A percentile compares a stretch with the other conserved stretches of the same genome.
Evolutionary conservation across 2,797 vertebrate genomes (phyloP).

Genomic region (Pseudochromis fuscus): DNA sequence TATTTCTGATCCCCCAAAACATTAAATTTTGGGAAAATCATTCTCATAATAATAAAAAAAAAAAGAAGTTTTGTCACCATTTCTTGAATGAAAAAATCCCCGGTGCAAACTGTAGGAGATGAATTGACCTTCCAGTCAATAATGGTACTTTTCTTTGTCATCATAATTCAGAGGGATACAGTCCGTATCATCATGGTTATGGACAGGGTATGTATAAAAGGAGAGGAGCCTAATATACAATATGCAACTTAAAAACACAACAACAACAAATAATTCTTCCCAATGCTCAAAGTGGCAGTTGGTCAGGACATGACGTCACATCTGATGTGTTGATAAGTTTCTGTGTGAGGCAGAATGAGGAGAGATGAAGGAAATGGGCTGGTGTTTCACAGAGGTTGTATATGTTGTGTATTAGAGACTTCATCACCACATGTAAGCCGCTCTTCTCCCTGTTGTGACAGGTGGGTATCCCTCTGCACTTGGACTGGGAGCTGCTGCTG

Average conservation of each 20-base stretch:
- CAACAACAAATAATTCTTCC: conserved; percentile 41
- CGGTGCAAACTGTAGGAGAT: conserved; percentile 3
- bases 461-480: conserved; percentile 70
- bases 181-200: conserved; percentile 63
- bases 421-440: conserved; percentile 9
- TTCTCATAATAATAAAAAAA: no score
- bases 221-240: conserved; percentile 24
- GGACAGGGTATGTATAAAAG: conserved; percentile 66
- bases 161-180: conserved; percentile 70
- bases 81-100: neutral
- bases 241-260: conserved; percentile 23
- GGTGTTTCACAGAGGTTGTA: neutral
- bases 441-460: conserved; percentile 38
- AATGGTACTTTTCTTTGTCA: conserved; percentile 60
- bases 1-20: neutral
- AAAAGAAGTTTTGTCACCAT: neutral
- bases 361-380: conserved; percentile 28
- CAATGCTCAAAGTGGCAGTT: conserved; percentile 72
- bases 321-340: conserved; percentile 61
- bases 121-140: conserved; percentile 26
- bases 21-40: neutral
- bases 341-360: conserved; percentile 34
- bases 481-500: conserved; percentile 62
- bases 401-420: neutral
- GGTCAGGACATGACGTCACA: conserved; percentile 69